phyloP scores from a whole-genome alignment of 2,888 invertebrate species.

The Athalia cordata region DNA sequence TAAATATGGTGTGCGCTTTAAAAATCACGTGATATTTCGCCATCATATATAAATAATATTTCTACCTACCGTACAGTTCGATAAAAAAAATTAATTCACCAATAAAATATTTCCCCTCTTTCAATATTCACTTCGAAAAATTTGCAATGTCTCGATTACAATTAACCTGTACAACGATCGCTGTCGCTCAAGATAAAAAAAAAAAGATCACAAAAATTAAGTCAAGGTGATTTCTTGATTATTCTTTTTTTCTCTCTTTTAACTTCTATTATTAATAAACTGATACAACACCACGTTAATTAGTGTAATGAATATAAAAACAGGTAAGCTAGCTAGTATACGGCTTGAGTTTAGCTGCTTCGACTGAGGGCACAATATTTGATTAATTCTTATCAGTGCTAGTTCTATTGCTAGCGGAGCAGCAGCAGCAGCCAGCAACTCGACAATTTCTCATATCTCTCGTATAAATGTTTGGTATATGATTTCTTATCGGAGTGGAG shows the following conservation, averaged over 20 bases:
- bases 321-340: not conserved
- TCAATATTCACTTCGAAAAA: no score
- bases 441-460: slow-evolving; percentile 30
- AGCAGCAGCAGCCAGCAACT: no score
- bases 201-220: no score
- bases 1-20: slow-evolving; percentile 3
- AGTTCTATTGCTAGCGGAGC: no score
- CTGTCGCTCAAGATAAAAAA: no score
- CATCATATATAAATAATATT: not conserved
- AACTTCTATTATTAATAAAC: not conserved
- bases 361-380: slow-evolving; percentile 30
- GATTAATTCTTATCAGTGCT: slow-evolving; percentile 29
- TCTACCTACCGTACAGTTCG: no score
- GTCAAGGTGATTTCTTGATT: no score
- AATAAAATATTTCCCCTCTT: no score
- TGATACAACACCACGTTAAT: not conserved
- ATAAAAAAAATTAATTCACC: no score
- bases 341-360: not conserved
- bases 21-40: not conserved
- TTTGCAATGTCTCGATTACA: no score
- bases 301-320: slow-evolving; percentile 1
- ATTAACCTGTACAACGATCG: no score
- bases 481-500: slow-evolving; percentile 27
- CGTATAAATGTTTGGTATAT: slow-evolving; percentile 12
- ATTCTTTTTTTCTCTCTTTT: no score